These are phyloP conservation scores for Kryphioiulus occultus DNA, from an alignment of 2,888 invertebrate genomes.

Conservation along the genomic window DNA sequence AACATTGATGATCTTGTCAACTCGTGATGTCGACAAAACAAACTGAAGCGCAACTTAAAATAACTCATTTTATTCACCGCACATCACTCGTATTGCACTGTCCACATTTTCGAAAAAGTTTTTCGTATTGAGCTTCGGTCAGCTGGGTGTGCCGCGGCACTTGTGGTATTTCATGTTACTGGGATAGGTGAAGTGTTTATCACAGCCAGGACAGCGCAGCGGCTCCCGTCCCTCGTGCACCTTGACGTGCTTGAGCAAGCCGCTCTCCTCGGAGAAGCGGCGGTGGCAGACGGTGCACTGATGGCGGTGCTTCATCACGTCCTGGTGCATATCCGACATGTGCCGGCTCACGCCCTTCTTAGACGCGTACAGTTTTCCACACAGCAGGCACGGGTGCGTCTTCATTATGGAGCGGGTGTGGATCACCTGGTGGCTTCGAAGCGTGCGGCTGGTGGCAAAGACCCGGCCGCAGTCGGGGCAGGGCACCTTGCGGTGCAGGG, in stretches of 20 bases:
- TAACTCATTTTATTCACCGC: neutral
- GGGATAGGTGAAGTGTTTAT: constrained; percentile 4
- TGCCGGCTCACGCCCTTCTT: neutral
- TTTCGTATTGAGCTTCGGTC: neutral
- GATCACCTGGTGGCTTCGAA: constrained; percentile 9
- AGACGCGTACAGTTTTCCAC: neutral
- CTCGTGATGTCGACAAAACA: too few species aligned
- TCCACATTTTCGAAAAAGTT: neutral
- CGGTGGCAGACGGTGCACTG: neutral
- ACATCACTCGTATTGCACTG: neutral
- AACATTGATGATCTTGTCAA: too few species aligned
- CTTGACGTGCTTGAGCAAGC: constrained; percentile 4
- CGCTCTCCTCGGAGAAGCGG: constrained; percentile 3
- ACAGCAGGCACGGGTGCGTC: constrained; percentile 18
- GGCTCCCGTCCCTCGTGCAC: neutral
- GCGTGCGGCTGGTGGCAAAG: neutral
- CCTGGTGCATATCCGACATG: constrained; percentile 29
- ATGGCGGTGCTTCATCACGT: constrained; percentile 9
- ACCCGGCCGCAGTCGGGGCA: neutral
- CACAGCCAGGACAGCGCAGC: neutral
- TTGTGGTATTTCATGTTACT: constrained; percentile 29
- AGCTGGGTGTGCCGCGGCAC: neutral
- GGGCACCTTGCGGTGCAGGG: constrained; percentile 8
- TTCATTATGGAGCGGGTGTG: neutral
- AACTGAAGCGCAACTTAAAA: too few species aligned